Conservation (phyloP, 2,888 invertebrate genomes). For the Argyra leucocephala region DNA sequence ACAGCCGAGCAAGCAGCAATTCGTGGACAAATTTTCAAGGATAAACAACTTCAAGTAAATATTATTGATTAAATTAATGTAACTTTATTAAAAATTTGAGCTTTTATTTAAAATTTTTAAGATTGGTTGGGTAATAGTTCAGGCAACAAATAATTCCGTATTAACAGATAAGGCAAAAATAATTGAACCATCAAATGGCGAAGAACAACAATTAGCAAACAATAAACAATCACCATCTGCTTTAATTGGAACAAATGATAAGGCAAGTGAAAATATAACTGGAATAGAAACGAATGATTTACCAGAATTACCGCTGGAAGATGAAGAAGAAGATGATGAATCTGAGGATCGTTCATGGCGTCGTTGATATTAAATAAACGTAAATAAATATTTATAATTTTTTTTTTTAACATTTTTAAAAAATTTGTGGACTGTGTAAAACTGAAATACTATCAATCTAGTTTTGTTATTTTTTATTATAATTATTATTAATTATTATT, state of each 20-base stretch:
- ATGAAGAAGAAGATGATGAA: constrained; percentile 78
- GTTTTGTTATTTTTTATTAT: not conserved
- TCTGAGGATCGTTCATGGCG: constrained; percentile 83
- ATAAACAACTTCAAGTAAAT: constrained; percentile 66
- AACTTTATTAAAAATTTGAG: constrained; percentile 10
- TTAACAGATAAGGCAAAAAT: not conserved
- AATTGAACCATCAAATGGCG: not conserved
- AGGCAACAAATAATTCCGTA: not conserved
- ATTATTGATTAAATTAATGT: not conserved
- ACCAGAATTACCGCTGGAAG: constrained; percentile 63
- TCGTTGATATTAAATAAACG: constrained; percentile 53
- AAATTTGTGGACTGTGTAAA: not conserved
- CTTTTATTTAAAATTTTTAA: constrained; percentile 14
- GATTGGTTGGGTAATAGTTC: constrained; percentile 22
- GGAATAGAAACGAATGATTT: constrained; percentile 41
- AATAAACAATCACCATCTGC: not conserved
- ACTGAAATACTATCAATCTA: not conserved
- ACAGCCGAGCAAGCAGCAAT: constrained; percentile 42
- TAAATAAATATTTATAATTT: not conserved
- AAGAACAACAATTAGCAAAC: not conserved
- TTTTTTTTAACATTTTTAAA: not conserved
- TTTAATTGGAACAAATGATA: constrained; percentile 15
- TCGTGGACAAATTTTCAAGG: constrained; percentile 53
- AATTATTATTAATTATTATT: not conserved
- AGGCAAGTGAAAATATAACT: constrained; percentile 29